Evolutionary conservation across 2,113 vertebrate species (phyloP).

Genomic region (Chauna torquata): DNA sequence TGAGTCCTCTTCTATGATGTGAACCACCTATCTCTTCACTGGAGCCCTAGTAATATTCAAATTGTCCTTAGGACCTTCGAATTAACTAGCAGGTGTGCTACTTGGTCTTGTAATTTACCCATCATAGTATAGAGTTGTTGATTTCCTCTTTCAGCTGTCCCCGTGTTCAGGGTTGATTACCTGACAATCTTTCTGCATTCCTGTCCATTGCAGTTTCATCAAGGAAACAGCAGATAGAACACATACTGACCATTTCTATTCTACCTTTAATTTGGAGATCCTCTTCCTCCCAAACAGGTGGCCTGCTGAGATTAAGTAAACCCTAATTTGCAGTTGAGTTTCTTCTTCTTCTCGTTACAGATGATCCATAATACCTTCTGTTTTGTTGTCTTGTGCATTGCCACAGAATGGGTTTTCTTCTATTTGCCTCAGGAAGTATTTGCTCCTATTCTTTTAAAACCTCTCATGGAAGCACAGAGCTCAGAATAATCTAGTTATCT

Average conservation of each 20-base stretch:
- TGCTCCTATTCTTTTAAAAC: background rate
- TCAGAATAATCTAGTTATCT: conserved; percentile 28
- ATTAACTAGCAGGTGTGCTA: background rate
- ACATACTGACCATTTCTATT: background rate
- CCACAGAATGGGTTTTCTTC: background rate
- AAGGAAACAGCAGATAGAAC: background rate
- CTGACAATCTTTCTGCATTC: background rate
- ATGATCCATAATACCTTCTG: background rate
- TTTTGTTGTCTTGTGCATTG: background rate
- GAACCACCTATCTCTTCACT: background rate
- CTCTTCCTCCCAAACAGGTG: background rate
- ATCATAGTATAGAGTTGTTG: background rate
- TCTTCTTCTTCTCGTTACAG: background rate
- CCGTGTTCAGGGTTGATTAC: background rate
- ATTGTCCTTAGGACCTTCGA: background rate
- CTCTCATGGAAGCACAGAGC: background rate
- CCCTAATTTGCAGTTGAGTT: background rate
- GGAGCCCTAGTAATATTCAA: background rate
- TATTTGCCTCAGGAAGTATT: background rate
- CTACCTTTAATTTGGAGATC: background rate
- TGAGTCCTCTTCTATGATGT: background rate
- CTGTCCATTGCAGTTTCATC: background rate
- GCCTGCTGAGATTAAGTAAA: background rate
- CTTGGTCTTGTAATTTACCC: background rate
- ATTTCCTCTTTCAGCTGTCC: background rate